Conservation (phyloP, 2,888 invertebrate genomes). For the Trilocha varians region DNA sequence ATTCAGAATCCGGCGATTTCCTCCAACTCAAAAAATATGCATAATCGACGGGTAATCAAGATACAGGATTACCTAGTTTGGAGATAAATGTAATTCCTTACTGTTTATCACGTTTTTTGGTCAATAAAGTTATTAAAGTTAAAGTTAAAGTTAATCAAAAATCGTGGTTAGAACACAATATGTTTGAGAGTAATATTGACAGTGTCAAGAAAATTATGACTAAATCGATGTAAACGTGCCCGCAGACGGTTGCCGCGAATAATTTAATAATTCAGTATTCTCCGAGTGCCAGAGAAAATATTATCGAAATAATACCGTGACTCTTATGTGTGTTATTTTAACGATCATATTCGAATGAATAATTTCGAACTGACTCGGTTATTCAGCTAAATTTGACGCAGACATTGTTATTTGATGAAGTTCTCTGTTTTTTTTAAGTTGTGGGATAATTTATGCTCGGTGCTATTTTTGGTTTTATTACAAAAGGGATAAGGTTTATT, state of each 20-base stretch:
- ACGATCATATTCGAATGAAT: constrained; percentile 29
- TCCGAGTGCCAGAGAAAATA: constrained; percentile 24
- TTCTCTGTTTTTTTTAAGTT: not conserved
- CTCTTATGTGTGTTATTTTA: constrained; percentile 26
- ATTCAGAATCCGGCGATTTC: no score
- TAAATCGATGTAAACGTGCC: constrained; percentile 23
- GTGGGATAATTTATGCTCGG: not conserved
- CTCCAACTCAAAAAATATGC: no score
- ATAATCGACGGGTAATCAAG: no score
- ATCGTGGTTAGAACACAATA: no score
- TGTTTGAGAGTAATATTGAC: no score
- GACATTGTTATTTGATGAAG: constrained; percentile 16
- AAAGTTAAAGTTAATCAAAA: no score
- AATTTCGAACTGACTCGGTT: constrained; percentile 8
- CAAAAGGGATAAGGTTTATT: not conserved
- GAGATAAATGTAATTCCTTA: no score
- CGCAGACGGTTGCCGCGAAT: constrained; percentile 36
- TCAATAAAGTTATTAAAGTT: no score
- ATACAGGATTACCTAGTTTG: no score
- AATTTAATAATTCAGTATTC: constrained; percentile 49
- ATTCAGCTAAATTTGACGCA: constrained; percentile 22
- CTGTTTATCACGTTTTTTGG: no score
- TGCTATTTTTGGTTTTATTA: not conserved
- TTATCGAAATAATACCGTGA: constrained; percentile 26
- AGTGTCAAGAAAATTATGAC: not conserved